Base-by-base conservation (phyloP, 2,797 vertebrate species). In the Mallotus villosus region DNA sequence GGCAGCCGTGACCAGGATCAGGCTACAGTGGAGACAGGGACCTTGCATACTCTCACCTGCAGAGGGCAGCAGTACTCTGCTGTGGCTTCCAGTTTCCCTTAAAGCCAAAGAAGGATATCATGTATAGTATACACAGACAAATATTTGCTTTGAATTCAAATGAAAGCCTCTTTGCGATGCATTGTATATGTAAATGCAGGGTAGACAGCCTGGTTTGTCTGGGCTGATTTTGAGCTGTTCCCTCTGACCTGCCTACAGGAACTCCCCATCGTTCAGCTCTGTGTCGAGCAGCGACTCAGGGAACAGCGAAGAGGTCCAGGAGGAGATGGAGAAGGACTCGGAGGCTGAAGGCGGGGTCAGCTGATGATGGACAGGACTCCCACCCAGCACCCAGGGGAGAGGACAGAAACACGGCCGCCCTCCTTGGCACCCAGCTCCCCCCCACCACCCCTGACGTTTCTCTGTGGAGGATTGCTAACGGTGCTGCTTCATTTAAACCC, bases 241-340 rank as follows among this genome's bases (percentile, higher is more conserved):
- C 27, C 27, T 62, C 14, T 32, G 34, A 37, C 22, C 46, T 24
- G 12, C 46, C 0, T 96, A 96, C 87, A 95, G 96, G 94, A 95
- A 95, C 81, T 97, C 97, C 65, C 96, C 97, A 0, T 98, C 97
- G 64, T 77, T 94, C 88, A 98, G 97, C 89, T 99, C 97, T 0
- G 92, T 94, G 81, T 95, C 95, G 83, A 99, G 97, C 95, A 99
- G 97, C 0, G 97, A 99, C 95, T 99, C 97, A 92, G 97, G 97
- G 91, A 99, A 98, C 93, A 97, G 96, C 46, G 97, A 99, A 0
- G 97, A 99, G 85, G 97, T 96, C 84, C 96, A 95, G 89, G 97
- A 99, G 0, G 97, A 99, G 80, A 93, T 90, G 34, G 97, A 98
- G 88, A 95, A 96, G 84, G 97, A 99, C 41, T 88, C 87, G 1